Evolutionary conservation across 2,888 invertebrate species (phyloP), one percentile per base, ranked within the genome.

Genomic region (Nephrotoma guestfalica): DNA sequence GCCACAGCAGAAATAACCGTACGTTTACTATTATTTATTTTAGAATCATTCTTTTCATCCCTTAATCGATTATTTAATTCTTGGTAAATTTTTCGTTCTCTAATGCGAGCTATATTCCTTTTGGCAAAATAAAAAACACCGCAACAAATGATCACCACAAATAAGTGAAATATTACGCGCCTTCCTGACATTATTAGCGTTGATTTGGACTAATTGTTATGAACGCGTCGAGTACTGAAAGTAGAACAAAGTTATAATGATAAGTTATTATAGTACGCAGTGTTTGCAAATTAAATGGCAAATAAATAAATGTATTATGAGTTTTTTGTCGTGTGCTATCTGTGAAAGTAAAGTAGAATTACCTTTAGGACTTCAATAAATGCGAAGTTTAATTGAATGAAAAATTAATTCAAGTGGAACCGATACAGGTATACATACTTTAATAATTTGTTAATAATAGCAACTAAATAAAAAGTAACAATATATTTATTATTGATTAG

Each of bases 371-470:
- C 2, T 13, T 51, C 15, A 51, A 51, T 30, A 9, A 30, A n/a
- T 57, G 15, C 30, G 71, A 71, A 30, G 11, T 71, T 71, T 71
- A 71, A 30, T 9, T 71, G n/a, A 51, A 71, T 71, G 71, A 30
- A 71, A 71, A 71, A 71, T 71, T 71, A 71, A 18, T 71, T 18
- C 96, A 98, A 89, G 95, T 99, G 87, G 99, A 99, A 93, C 93
- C 97, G 30, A 98, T 98, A 91, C 99, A 99, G 93, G 98, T 99
- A 97, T 98, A 93, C 94, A 97, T 94, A 42, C 42, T 40, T 85
- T 84, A 4, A 45, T 84, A 85, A 86, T 84, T 18, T 86, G 41
- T 86, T 85, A 30, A 57, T 57, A 57, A 57, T 3, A 18, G 15
- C 51, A 57, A 57, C 30, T 30, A 57, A 57, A 71, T 11, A 30